Evolutionary conservation across 2,113 vertebrate genomes (phyloP), one percentile per base, ranked within the genome.

Genomic region (Trachemys scripta): DNA sequence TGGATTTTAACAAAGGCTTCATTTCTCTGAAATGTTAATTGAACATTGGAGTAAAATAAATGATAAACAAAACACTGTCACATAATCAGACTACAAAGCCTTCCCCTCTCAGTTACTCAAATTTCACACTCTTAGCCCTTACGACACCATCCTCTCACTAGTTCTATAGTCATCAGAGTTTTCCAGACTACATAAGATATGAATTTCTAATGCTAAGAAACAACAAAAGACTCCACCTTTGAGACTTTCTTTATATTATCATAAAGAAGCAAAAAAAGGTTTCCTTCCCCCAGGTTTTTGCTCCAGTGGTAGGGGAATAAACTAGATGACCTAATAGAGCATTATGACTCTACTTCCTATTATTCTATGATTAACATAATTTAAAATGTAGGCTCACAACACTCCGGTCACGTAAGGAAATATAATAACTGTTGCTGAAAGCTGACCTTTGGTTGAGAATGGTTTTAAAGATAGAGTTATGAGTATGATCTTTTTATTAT

Each of bases 11-110:
- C 82, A 87, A 85, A 90, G 75, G 24, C 14, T 87, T 38, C n/a
- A 57, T 79, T 87, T 19, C 88, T 95, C 86, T 94, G 88, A 96
- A 97, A 95, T 94, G 87, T 88, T 95, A 93, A 94, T 97, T 90
- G 94, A 79, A 57, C 81, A 45, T 57, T 82, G 35, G 87, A 93
- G 53, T 5, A 22, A 47, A 53, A 88, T 76, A 42, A 97, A 95
- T 90, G 82, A 92, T 92, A 84, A 8, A 8, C 7, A 87, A 85
- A 93, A 94, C 54, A 56, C 16, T 83, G 38, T 94, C 91, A 78
- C 29, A 82, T 38, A 82, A 5, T 88, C 86, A 82, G 59, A 92
- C 81, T 51, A 25, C 91, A 85, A 72, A 91, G 65, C 1, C 49
- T 78, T 50, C 25, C 54, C 78, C 42, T 89, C 96, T 94, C 75